These are phyloP conservation scores for Bombus ignitus DNA, from an alignment of 1,140 invertebrate genomes.

Conservation along the genomic window DNA sequence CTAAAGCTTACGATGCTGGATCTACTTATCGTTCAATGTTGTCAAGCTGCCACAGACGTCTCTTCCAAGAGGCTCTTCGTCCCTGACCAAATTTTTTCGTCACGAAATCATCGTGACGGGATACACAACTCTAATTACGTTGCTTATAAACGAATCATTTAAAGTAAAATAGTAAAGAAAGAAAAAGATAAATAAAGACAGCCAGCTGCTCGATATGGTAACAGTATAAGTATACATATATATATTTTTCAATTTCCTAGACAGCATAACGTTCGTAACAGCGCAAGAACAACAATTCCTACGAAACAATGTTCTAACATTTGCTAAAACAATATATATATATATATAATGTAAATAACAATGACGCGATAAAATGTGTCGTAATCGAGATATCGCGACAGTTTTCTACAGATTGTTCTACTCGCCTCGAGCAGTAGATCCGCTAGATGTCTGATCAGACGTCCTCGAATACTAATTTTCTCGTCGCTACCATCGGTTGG, in stretches of 20 bases:
- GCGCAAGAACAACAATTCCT: constrained; percentile 26
- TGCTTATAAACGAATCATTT: neutral
- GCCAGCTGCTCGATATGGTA: neutral
- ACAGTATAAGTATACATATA: neutral
- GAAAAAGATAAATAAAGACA: neutral
- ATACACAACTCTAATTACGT: neutral
- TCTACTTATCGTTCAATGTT: constrained; percentile 22
- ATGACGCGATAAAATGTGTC: neutral
- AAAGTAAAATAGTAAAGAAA: neutral
- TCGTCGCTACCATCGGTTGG: neutral
- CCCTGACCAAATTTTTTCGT: no score
- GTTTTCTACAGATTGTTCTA: neutral
- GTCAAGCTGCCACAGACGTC: constrained; percentile 3
- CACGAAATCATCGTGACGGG: neutral
- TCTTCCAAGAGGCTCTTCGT: neutral
- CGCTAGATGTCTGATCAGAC: constrained; percentile 7
- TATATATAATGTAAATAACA: neutral
- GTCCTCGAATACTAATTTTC: constrained; percentile 28
- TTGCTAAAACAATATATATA: constrained; percentile 7
- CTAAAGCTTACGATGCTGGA: constrained; percentile 5
- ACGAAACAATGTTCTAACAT: neutral
- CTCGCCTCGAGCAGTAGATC: constrained; percentile 18
- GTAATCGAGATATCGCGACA: neutral
- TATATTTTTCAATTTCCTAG: constrained; percentile 12
- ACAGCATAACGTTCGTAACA: constrained; percentile 12